Percentiles rank a stretch among this genome's conserved stretches.
Conservation (phyloP, 2,113 vertebrate species). For the Triplophysa tibetana region DNA sequence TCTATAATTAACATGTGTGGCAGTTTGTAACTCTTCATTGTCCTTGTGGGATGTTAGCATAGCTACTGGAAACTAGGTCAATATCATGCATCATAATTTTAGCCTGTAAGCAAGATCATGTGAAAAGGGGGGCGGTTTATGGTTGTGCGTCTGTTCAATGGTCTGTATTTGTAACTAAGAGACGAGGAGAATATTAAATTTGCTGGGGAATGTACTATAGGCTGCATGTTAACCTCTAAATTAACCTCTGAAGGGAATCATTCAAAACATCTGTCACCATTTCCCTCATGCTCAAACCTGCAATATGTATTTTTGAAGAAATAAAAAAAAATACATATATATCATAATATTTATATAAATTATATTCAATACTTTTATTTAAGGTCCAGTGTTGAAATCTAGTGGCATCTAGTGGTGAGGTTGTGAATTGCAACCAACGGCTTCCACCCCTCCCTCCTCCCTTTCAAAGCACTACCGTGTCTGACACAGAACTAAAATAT, state of each 20-base stretch:
- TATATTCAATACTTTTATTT: too few species aligned
- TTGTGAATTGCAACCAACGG: too few species aligned
- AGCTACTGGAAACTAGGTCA: slow-evolving; percentile 47
- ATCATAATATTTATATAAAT: too few species aligned
- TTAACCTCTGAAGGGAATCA: background rate
- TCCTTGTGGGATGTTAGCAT: slow-evolving; percentile 3
- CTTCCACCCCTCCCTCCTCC: too few species aligned
- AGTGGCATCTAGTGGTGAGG: too few species aligned
- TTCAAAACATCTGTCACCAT: too few species aligned
- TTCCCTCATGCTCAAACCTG: too few species aligned
- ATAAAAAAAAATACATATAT: too few species aligned
- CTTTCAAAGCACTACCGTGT: too few species aligned
- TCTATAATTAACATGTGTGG: slow-evolving; percentile 17
- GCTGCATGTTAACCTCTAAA: background rate
- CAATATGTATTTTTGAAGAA: too few species aligned
- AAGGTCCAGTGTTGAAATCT: too few species aligned
- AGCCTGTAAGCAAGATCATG: slow-evolving; percentile 33
- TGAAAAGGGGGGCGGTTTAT: slow-evolving; percentile 13
- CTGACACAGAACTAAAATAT: too few species aligned
- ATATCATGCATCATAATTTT: slow-evolving; percentile 40
- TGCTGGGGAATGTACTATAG: background rate
- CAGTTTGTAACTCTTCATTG: background rate
- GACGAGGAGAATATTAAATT: slow-evolving; percentile 32
- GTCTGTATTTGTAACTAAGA: slow-evolving; percentile 42
- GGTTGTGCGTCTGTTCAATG: slow-evolving; percentile 22